Base-by-base conservation (phyloP, 2,113 vertebrate species). In the Neotoma lepida region DNA sequence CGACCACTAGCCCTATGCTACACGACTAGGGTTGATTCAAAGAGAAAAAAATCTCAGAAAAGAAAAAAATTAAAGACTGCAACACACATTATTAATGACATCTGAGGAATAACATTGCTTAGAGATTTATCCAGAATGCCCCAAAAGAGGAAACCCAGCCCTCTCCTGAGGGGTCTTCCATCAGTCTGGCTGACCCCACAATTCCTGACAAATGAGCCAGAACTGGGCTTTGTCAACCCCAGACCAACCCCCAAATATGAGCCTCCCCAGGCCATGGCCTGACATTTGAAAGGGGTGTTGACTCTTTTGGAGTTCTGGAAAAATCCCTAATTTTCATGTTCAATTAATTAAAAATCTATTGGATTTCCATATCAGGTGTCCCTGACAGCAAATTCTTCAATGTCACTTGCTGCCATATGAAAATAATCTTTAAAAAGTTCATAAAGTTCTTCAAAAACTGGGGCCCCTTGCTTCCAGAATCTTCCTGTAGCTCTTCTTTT, bases 381-480 rank as follows among this genome's bases (percentile, higher is more conserved):
- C 97, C 97, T 94, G 97, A 98, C 97, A 98, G 98, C 97, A 97
- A 95, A 94, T 94, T 97, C 97, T 96, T 98, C 96, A 97, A 92
- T 56, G 97, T 97, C 97, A 98, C 95, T 97, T 97, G 96, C 98
- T 98, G 98, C 80, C 97, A 94, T 97, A 98, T 97, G 98, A 98
- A 98, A 98, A 98, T 97, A 98, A 98, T 97, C 97, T 98, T 98
- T 98, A 95, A 97, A 97, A 98, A 98, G 98, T 98, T 98, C 98
- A 98, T 97, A 97, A 98, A 98, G 97, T 98, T 98, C 97, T 98
- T 97, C 97, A 96, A 94, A 98, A 97, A 96, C 90, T 94, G 97
- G 96, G 97, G 97, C 97, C 98, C 94, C 39, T 89, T 66, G 18
- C 80, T 93, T 96, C 96, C 3, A 85, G 95, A 97, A 97, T 96